Base-by-base conservation (phyloP, 2,888 invertebrate genomes). In the Corbicula japonica region DNA sequence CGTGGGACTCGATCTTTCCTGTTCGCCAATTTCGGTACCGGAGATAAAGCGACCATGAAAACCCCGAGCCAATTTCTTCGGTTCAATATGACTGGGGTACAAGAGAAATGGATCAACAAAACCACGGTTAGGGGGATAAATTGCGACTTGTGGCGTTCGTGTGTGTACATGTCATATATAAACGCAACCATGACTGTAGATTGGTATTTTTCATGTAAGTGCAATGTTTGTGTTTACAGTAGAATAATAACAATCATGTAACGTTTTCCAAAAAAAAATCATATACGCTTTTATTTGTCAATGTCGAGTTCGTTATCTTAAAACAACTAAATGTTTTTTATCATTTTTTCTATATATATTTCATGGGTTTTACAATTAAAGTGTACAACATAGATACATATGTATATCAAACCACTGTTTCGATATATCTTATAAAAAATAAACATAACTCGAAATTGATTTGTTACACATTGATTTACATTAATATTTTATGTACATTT, bases 171-270 rank as follows among this genome's bases (percentile, higher is more conserved):
- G 75, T 15, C 28, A 1, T 52, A 56, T 8, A 70, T 70, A 10
- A 83, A 85, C 32, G 70, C 86, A 2, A 87, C 87, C 5, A 85
- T 86, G 80, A 60, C 58, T 0, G 84, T 87, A 0, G 82, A 87
- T 10, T 87, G 86, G 86, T 88, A 87, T 32, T 88, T 87, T 48
- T 62, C 83, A 15, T 79, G 88, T 88, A 75, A 80, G 76, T 50
- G n/a, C 4, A n/a, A n/a, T n/a, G n/a, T n/a, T n/a, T n/a, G n/a
- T n/a, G n/a, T n/a, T n/a, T n/a, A n/a, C n/a, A n/a, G n/a, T n/a
- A n/a, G n/a, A n/a, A n/a, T n/a, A n/a, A n/a, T n/a, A n/a, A n/a
- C n/a, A n/a, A n/a, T n/a, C n/a, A n/a, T n/a, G n/a, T n/a, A n/a
- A n/a, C n/a, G n/a, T 23, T 54, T 18, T 23, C 23, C 6, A 21